Conservation (phyloP, 2,888 invertebrate genomes). For the Myathropa florea region DNA sequence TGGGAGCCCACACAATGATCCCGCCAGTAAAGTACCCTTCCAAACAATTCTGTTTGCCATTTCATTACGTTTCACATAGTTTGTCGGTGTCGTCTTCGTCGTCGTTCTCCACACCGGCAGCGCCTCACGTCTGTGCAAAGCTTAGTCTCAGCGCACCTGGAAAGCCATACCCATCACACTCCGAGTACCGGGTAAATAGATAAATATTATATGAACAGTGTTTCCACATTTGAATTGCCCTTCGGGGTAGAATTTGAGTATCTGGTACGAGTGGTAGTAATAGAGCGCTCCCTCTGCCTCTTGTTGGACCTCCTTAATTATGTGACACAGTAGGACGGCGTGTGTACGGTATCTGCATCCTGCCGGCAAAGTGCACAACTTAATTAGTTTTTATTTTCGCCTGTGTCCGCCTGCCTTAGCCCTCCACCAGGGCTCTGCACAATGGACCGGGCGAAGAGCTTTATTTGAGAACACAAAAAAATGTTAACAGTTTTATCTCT, state of each 20-base stretch:
- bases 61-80: background rate
- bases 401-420: background rate
- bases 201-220: conserved; percentile 28
- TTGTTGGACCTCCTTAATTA: background rate
- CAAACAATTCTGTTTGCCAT: background rate
- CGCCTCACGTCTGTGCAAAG: background rate
- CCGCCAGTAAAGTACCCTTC: background rate
- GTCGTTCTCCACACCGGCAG: background rate
- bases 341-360: background rate
- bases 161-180: background rate
- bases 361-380: conserved; percentile 39
- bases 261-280: background rate
- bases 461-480: background rate
- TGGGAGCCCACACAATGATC: background rate
- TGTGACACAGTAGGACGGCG: background rate
- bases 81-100: background rate
- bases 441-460: background rate
- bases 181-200: background rate
- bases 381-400: conserved; percentile 60
- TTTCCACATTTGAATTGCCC: background rate
- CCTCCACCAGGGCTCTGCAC: background rate
- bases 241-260: background rate
- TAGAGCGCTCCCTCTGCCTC: background rate
- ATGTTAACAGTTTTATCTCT: background rate
- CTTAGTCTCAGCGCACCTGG: background rate